These are phyloP conservation scores for Tubulanus polymorphus DNA, from an alignment of 2,888 invertebrate genomes.

Conservation along the genomic window DNA sequence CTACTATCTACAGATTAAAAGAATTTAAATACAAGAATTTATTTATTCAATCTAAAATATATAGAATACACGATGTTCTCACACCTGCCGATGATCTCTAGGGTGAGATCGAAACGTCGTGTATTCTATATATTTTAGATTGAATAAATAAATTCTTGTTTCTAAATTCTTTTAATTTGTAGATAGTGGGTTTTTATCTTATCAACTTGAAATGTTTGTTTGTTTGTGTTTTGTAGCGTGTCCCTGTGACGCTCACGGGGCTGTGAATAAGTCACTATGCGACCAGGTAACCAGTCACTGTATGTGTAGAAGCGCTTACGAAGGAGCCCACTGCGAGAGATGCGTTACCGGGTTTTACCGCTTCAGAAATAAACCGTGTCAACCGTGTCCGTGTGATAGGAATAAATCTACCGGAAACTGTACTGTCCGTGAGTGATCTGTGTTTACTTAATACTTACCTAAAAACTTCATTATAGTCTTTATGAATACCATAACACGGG, in stretches of 20 bases:
- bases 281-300: constrained; percentile 20
- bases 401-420: constrained; percentile 25
- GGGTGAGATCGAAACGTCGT: too few relatives aligned
- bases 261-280: neutral
- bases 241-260: neutral
- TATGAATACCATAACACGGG: neutral
- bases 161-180: too few relatives aligned
- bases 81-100: too few relatives aligned
- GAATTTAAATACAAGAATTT: too few relatives aligned
- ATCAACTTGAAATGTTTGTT: too few relatives aligned
- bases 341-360: constrained; percentile 32
- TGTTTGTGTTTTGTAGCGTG: neutral
- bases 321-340: constrained; percentile 35
- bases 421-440: constrained; percentile 28
- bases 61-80: too few relatives aligned
- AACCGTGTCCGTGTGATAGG: constrained; percentile 31
- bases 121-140: too few relatives aligned
- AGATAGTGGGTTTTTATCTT: too few relatives aligned
- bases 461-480: neutral
- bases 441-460: neutral
- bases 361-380: constrained; percentile 28
- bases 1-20: too few relatives aligned
- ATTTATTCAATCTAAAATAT: too few relatives aligned
- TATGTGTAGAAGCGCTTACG: constrained; percentile 26
- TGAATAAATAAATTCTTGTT: too few relatives aligned